Evolutionary conservation across 2,113 vertebrate genomes (phyloP), one percentile per base, ranked within the genome.

Genomic region (Mesoclemmys tuberculata): DNA sequence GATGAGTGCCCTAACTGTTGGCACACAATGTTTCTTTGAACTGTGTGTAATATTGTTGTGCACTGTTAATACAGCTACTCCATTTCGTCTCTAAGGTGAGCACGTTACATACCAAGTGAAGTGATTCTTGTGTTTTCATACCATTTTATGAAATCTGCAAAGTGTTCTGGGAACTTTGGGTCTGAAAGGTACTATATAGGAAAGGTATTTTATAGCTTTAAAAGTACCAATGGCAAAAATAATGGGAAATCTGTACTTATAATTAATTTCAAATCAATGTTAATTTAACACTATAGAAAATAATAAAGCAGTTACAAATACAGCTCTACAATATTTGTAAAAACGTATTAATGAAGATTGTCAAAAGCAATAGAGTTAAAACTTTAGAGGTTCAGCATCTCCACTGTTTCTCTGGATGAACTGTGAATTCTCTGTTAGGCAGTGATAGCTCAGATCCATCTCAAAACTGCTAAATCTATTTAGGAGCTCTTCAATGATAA

Each of bases 401-500:
- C 51, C 18, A 18, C 14, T 14, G 44, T 55, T 48, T 88, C 88
- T 19, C 54, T 82, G 88, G 90, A 1, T 1, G 84, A 94, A 91
- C 22, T 0, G 0, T 68, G 41, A 96, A 74, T 93, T 92, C 94
- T 80, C 75, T 83, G 90, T 46, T 29, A 38, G 54, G 87, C 3
- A 74, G 56, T 27, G 80, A 83, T 24, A 93, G 68, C 0, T 1
- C 41, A 1, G 6, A 93, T 87, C 75, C 83, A 75, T 71, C 89
- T 90, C 68, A 46, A 89, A 87, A 90, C 55, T 95, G 91, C 29
- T 61, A 93, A 93, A 89, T 83, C 90, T 75, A 85, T 75, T 96
- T 75, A 27, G 91, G 82, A 79, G 49, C 8, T 96, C 56, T 91
- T 80, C 82, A 75, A 58, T 3, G 29, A 95, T 93, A 96, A 96